Conservation (phyloP, 37 sponge, comb jelly and placozoan genomes). For the Lycopodina hypogea region DNA sequence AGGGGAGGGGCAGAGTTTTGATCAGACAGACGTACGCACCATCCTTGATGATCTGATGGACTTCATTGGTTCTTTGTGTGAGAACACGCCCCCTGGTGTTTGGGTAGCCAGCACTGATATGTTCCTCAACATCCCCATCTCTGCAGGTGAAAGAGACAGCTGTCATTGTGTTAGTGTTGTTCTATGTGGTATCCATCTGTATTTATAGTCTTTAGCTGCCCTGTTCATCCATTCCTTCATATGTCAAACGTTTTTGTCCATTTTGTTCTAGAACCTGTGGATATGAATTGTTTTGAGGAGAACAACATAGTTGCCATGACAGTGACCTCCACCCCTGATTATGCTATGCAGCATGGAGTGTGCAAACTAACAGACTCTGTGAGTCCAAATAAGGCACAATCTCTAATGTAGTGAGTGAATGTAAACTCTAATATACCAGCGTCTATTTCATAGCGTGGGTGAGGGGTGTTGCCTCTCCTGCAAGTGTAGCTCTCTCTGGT, state of each 20-base stretch:
- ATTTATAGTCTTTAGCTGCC: neutral
- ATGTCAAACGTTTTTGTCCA: neutral
- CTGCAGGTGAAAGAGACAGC: constrained; percentile 2
- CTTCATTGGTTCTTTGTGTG: constrained; percentile 42
- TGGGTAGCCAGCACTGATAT: constrained; percentile 82
- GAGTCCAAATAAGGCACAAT: neutral
- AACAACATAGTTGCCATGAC: constrained; percentile 40
- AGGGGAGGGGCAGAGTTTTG: neutral
- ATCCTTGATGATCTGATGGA: constrained; percentile 68
- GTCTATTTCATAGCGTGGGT: neutral
- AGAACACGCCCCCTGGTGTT: constrained; percentile 59
- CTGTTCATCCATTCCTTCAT: neutral
- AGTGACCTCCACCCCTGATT: constrained; percentile 30
- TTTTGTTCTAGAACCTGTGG: constrained; percentile 37
- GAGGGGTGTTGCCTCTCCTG: no score
- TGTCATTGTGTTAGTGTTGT: neutral
- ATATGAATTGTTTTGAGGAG: constrained; percentile 23
- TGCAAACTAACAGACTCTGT: constrained; percentile 55
- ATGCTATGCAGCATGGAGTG: constrained; percentile 61
- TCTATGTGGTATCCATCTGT: neutral
- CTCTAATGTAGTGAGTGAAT: neutral
- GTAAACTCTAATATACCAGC: neutral
- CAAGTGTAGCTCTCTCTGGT: no score
- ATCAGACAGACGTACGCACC: constrained; percentile 21
- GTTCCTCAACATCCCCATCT: constrained; percentile 40